phyloP scores from a whole-genome alignment of 64 coral and sea anemone genomes.

The Dendronephthya gigantea region DNA sequence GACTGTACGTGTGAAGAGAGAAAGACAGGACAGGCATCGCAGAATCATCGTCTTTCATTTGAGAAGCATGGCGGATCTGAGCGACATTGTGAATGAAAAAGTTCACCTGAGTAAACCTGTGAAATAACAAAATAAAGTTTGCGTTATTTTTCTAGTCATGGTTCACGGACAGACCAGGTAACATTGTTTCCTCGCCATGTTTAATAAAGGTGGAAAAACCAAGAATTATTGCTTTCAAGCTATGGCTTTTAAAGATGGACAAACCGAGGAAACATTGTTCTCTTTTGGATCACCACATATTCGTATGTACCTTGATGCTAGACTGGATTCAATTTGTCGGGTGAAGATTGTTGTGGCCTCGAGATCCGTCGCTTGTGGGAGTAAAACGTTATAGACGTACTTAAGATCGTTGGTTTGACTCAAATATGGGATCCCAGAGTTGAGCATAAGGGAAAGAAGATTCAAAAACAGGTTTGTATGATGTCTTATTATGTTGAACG shows the following conservation, averaged over 20 bases:
- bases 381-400: conserved; percentile 80
- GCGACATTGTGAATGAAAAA: conserved; percentile 98
- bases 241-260: no score
- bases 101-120: conserved; percentile 42
- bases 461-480: conserved; percentile 82
- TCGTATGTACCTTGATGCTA: conserved; percentile 65
- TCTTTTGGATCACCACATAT: background rate
- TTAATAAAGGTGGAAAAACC: no score
- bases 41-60: conserved; percentile 29
- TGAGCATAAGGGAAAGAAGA: conserved; percentile 84
- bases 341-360: conserved; percentile 81
- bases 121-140: background rate
- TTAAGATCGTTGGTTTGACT: conserved; percentile 57
- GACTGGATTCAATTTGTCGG: conserved; percentile 66
- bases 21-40: conserved; percentile 60
- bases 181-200: no score
- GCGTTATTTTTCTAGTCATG: no score
- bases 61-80: conserved; percentile 68
- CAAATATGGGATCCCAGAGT: conserved; percentile 77
- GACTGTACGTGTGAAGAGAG: conserved; percentile 63
- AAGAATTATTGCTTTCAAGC: no score
- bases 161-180: no score
- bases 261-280: no score
- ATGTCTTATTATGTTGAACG: conserved; percentile 77
- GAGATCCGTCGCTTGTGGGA: conserved; percentile 62